Conservation (phyloP, 1,140 invertebrate species). For the Rhagoletis pomonella region DNA sequence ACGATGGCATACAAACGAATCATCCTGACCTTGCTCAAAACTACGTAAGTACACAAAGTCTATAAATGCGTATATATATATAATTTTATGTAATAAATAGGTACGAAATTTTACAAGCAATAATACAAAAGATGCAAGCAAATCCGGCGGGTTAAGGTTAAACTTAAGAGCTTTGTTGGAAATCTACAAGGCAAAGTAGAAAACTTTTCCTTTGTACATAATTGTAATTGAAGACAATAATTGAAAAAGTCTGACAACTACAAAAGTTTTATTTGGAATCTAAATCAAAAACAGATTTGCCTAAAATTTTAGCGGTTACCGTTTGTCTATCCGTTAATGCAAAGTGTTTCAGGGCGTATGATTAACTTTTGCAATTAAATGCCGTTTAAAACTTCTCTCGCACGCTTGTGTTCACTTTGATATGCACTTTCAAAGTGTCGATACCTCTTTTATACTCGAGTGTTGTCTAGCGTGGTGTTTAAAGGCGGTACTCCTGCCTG, state of each 20-base stretch:
- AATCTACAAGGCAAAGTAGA: neutral
- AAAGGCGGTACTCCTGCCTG: too few species aligned
- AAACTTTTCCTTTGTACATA: neutral
- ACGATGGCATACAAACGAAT: constrained; percentile 96
- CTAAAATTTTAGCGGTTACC: too few species aligned
- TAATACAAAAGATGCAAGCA: too few species aligned
- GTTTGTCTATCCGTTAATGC: too few species aligned
- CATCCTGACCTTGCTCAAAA: constrained; percentile 94
- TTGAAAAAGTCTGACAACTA: constrained; percentile 31
- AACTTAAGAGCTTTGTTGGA: neutral
- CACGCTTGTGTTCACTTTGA: neutral
- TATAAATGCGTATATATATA: neutral
- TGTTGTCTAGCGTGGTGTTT: too few species aligned
- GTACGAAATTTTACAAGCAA: neutral
- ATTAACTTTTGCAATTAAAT: constrained; percentile 33
- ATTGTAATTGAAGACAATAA: constrained; percentile 27
- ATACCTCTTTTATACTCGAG: too few species aligned
- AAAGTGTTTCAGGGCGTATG: constrained; percentile 17
- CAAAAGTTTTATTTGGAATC: neutral
- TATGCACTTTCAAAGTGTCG: too few species aligned
- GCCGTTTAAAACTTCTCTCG: neutral
- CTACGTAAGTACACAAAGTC: constrained; percentile 82
- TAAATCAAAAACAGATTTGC: constrained; percentile 13
- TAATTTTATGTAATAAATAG: too few species aligned
- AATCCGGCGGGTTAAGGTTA: neutral